Evolutionary conservation across 2,888 invertebrate species (phyloP), one percentile per base, ranked within the genome.

Genomic region (Ennomos quercinarius): DNA sequence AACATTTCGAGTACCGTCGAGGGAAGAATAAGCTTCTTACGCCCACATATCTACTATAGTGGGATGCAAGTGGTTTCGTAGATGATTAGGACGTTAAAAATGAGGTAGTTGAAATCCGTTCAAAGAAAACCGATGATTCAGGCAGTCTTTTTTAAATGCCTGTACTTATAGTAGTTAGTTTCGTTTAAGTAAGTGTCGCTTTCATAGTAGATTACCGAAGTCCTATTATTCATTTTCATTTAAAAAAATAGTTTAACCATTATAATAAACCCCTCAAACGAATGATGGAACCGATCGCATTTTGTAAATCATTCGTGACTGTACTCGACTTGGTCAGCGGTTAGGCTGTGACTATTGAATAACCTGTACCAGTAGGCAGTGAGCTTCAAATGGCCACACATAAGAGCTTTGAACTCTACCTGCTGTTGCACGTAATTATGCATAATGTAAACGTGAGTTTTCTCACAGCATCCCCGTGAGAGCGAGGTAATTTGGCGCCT

Each of bases 321-420:
- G 77, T 77, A 76, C 73, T 70, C 61, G 64, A 36, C 39, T 57
- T 62, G 55, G 65, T 45, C 63, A 6, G 17, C 4, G 4, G 27
- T 27, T 27, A 27, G 27, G 27, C 3, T 4, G 3, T 6, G 5
- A 27, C 27, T 27, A 27, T 27, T 27, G 27, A 4, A 27, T 27
- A 27, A 27, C 6, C 27, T 57, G 57, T 34, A 9, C 37, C 17
- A 45, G 34, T 38, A 48, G 12, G 35, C 56, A 61, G 55, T 43
- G 69, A 73, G 74, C 47, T 17, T 68, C 72, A 59, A 64, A 63
- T 52, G 52, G 46, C 54, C 73, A 74, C 74, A 76, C 73, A 74
- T 74, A 76, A 73, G 80, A 75, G 77, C 80, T 76, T 78, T 81
- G 75, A 81, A 83, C 84, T 81, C 74, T 67, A 72, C 37, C 6